Evolutionary conservation across 2,797 vertebrate genomes (phyloP).

Genomic region (Brachyalestes nurse): DNA sequence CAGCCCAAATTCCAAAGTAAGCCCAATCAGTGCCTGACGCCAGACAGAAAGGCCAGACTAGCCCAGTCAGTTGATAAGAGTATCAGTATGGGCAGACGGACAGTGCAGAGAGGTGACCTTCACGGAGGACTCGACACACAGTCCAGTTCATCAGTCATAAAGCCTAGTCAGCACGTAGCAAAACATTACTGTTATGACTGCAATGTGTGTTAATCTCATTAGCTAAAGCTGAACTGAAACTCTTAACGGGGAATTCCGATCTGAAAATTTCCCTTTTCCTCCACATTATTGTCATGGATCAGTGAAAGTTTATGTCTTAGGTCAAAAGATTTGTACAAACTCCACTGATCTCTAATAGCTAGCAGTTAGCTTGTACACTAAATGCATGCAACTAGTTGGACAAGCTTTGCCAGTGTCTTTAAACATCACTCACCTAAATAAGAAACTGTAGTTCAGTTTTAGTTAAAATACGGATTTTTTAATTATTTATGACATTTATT

Average conservation of each 20-base stretch:
- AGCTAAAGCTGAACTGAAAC: not conserved
- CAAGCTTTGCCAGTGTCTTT: not conserved
- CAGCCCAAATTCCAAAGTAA: slow-evolving; percentile 17
- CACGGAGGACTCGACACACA: slow-evolving; percentile 22
- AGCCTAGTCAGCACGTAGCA: slow-evolving; percentile 2
- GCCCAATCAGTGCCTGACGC: slow-evolving; percentile 17
- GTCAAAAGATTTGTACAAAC: not conserved
- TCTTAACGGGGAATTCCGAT: not conserved
- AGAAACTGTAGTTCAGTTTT: too few species aligned
- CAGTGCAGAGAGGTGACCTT: slow-evolving; percentile 36
- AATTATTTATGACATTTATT: too few species aligned
- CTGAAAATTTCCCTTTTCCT: not conserved
- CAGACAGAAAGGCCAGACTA: slow-evolving; percentile 30
- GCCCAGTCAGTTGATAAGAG: slow-evolving; percentile 40
- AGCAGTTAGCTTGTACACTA: not conserved
- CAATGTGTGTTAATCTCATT: not conserved
- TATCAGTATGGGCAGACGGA: not conserved
- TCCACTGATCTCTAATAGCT: not conserved
- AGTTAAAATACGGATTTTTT: too few species aligned
- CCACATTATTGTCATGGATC: not conserved
- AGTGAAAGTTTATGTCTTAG: not conserved
- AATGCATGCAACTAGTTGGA: not conserved
- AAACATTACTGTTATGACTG: slow-evolving; percentile 14
- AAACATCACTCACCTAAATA: too few species aligned
- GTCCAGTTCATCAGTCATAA: slow-evolving; percentile 10